These are phyloP conservation scores for Macrotus californicus DNA, from an alignment of 2,113 vertebrate genomes.

Conservation along the genomic window DNA sequence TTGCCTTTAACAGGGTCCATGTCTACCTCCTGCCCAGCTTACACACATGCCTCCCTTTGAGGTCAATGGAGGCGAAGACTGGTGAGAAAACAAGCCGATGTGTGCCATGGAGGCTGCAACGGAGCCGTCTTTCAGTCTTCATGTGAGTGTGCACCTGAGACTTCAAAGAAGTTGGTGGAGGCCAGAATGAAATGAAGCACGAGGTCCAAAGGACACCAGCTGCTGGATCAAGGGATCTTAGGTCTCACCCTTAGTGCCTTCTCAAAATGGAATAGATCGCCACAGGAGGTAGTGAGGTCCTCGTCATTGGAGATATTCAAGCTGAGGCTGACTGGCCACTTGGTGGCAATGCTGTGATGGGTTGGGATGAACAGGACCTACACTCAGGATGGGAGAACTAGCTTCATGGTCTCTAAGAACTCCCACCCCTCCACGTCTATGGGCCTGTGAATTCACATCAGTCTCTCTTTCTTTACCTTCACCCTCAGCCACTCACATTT, in stretches of 20 bases:
- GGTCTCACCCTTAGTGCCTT: not conserved
- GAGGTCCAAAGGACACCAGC: not conserved
- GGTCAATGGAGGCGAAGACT: constrained; percentile 57
- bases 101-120: not conserved
- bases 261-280: not conserved
- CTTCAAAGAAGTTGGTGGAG: constrained; percentile 8
- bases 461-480: not conserved
- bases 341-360: not conserved
- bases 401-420: not conserved
- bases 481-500: not conserved
- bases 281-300: not conserved
- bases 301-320: not conserved
- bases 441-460: not conserved
- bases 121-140: not conserved
- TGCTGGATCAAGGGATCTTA: not conserved
- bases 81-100: constrained; percentile 52
- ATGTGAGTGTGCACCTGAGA: not conserved
- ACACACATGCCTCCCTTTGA: constrained; percentile 52
- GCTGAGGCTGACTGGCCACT: not conserved
- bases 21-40: constrained; percentile 60
- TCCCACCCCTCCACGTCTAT: not conserved
- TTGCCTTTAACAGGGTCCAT: constrained; percentile 60
- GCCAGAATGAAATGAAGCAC: not conserved
- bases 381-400: not conserved
- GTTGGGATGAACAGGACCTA: not conserved